phyloP scores from a whole-genome alignment of 2,797 vertebrate genomes.

The Capromys pilorides region DNA sequence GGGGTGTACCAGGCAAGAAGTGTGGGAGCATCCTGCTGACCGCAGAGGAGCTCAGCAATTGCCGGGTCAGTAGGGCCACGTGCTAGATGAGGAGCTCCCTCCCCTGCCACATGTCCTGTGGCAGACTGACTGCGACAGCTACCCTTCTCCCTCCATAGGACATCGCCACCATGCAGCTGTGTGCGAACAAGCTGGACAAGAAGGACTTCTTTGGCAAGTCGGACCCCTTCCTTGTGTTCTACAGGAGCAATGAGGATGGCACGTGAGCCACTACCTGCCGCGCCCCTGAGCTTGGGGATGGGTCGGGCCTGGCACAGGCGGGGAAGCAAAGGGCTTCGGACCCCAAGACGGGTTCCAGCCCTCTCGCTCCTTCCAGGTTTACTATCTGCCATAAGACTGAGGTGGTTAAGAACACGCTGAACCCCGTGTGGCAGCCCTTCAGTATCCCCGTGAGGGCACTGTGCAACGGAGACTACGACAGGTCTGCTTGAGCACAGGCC shows the following conservation, averaged over 20 bases:
- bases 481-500: slow-evolving; percentile 84
- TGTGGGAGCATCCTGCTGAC: slow-evolving; percentile 92
- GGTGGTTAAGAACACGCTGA: slow-evolving; percentile 97
- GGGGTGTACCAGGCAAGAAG: slow-evolving; percentile 94
- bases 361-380: slow-evolving; percentile 87
- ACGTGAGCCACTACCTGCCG: slow-evolving; percentile 87
- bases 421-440: slow-evolving; percentile 97
- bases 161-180: slow-evolving; percentile 96
- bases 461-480: slow-evolving; percentile 98
- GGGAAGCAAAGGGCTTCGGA: background rate
- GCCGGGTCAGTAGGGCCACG: slow-evolving; percentile 90
- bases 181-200: slow-evolving; percentile 98
- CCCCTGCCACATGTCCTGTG: background rate
- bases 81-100: background rate
- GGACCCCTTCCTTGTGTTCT: slow-evolving; percentile 97
- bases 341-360: background rate
- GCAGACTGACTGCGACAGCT: background rate
- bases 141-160: slow-evolving; percentile 85
- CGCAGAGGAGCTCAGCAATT: slow-evolving; percentile 96
- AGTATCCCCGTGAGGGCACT: slow-evolving; percentile 96
- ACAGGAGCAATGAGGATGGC: slow-evolving; percentile 97
- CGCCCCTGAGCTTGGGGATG: background rate
- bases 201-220: slow-evolving; percentile 99
- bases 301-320: background rate
- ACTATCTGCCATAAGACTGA: slow-evolving; percentile 99